Evolutionary conservation across 2,113 vertebrate species (phyloP), one percentile per base, ranked within the genome.

Genomic region (Nothocercus julius): DNA sequence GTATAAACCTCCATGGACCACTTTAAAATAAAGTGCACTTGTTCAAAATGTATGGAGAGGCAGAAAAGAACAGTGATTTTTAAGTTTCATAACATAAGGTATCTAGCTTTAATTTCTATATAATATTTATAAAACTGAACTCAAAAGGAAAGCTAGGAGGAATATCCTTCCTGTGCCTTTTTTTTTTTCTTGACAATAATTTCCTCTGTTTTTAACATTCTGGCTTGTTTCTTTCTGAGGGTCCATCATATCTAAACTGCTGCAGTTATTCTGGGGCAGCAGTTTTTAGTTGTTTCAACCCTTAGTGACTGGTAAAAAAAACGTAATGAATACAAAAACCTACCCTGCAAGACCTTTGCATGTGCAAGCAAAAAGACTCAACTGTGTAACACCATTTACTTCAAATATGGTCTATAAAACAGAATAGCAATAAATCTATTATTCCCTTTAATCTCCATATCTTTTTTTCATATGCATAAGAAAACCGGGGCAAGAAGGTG

Each of bases 91-190:
- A 66, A 36, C 63, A 11, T 47, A 69, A 67, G 8, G 7, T 70
- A 61, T 38, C 73, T 83, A 49, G 64, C 22, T 82, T 81, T 80
- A 67, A 58, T 74, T 69, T 87, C 14, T 62, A n/a, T 47, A 36
- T 21, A 86, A 84, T 59, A 84, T 66, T 34, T 67, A 58, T 93
- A 85, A 95, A 87, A 86, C 28, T 92, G 53, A 93, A 74, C 62
- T 42, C 1, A 1, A 30, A 92, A 76, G 28, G 22, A 82, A 89
- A 84, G 28, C 34, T 64, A 58, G 66, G 75, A 93, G 88, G 84
- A 86, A 90, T 24, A 81, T 47, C n/a, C 16, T 73, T 87, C 82
- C 58, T 5, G 5, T 12, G 16, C 38, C 20, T 58, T 85, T 61
- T 58, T 85, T 61, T 58, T 22, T 38, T 61, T 49, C 49, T 49